phyloP scores from a whole-genome alignment of 2,797 vertebrate genomes.

The Synaphobranchus kaupii region DNA sequence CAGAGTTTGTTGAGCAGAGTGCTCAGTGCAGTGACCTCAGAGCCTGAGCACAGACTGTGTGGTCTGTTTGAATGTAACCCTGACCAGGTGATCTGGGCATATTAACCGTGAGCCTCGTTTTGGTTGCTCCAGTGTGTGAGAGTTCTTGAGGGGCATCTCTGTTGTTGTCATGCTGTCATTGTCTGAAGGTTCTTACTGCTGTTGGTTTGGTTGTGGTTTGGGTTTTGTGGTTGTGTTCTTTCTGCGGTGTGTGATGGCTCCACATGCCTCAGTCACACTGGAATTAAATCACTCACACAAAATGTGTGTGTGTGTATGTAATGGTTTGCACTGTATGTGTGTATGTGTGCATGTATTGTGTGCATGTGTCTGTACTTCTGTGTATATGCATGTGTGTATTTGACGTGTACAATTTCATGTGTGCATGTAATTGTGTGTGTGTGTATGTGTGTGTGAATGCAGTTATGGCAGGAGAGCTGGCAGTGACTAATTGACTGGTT shows the following conservation, averaged over 20 bases:
- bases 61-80: conserved; percentile 14
- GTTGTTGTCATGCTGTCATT: background rate
- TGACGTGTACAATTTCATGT: background rate
- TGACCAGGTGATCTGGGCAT: conserved; percentile 6
- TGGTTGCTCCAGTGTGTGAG: conserved; percentile 14
- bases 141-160: background rate
- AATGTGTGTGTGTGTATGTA: background rate
- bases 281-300: background rate
- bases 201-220: background rate
- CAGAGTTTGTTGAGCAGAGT: background rate
- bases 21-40: background rate
- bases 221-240: background rate
- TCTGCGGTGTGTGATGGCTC: background rate
- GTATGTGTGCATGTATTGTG: background rate
- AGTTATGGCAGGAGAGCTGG: background rate
- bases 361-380: background rate
- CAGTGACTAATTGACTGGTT: background rate
- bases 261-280: background rate
- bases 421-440: background rate
- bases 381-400: background rate
- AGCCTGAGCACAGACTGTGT: conserved; percentile 21
- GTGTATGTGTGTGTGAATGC: background rate
- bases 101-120: background rate
- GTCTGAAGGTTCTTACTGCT: background rate
- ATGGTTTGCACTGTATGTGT: background rate